Evolutionary conservation across 2,888 invertebrate genomes (phyloP).

Genomic region (Achlya flavicornis): DNA sequence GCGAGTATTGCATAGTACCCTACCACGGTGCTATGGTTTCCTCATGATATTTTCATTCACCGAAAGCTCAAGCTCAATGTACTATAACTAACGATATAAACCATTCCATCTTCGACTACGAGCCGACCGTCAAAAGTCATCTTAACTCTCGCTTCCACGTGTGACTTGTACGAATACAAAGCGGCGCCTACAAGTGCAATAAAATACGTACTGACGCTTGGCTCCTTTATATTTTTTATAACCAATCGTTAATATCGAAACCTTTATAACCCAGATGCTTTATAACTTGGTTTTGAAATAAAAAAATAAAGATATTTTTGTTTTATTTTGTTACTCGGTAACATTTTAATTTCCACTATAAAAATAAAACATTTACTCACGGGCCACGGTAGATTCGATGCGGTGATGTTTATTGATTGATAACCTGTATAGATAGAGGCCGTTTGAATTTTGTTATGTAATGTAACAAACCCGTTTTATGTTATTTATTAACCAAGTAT

Average conservation of each 20-base stretch:
- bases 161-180: conserved; percentile 27
- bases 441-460: neutral
- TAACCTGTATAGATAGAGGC: conserved; percentile 2
- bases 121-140: too few relatives aligned
- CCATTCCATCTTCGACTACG: too few relatives aligned
- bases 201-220: conserved; percentile 65
- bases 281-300: conserved; percentile 62
- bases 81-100: too few relatives aligned
- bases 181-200: conserved; percentile 73
- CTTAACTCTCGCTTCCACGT: conserved; percentile 15
- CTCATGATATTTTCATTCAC: too few relatives aligned
- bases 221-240: conserved; percentile 77
- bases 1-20: too few relatives aligned
- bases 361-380: conserved; percentile 57
- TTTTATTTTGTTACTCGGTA: conserved; percentile 61
- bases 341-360: conserved; percentile 78
- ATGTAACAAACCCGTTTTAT: neutral
- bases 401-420: conserved; percentile 17
- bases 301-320: conserved; percentile 43
- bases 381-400: conserved; percentile 25
- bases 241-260: conserved; percentile 78
- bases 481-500: neutral
- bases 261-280: conserved; percentile 73
- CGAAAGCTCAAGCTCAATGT: too few relatives aligned
- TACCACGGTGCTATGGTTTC: too few relatives aligned